Conservation (phyloP, 2,113 vertebrate species). For the Machaerirhynchus nigripectus region DNA sequence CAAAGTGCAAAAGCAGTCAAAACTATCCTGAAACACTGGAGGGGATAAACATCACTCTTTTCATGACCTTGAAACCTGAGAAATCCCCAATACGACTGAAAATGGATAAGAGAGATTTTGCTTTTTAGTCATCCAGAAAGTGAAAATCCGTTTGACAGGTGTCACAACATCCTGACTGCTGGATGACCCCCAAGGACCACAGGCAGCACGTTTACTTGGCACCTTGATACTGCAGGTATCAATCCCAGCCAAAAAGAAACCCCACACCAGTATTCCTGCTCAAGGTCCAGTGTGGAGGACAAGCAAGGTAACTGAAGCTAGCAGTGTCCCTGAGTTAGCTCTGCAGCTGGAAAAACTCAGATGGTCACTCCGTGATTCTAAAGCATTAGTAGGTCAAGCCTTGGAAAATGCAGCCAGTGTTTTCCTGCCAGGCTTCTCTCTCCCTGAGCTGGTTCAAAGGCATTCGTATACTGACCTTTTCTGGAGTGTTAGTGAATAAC, state of each 20-base stretch:
- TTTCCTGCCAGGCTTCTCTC: neutral
- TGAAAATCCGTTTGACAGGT: constrained; percentile 58
- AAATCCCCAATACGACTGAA: constrained; percentile 54
- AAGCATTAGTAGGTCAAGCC: neutral
- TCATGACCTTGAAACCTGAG: constrained; percentile 68
- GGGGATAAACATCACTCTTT: constrained; percentile 17
- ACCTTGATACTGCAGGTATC: constrained; percentile 6
- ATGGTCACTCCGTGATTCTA: fast-evolving
- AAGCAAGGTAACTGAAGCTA: neutral
- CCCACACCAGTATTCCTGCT: neutral
- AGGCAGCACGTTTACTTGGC: neutral
- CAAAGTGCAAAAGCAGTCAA: constrained; percentile 30
- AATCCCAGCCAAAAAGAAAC: constrained; percentile 21
- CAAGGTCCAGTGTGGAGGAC: neutral
- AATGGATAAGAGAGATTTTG: constrained; percentile 44
- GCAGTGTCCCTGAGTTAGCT: neutral
- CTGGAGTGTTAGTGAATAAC: neutral
- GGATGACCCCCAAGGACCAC: neutral
- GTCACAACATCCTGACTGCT: constrained; percentile 63
- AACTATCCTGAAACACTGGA: neutral
- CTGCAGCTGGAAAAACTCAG: neutral
- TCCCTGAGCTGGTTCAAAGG: neutral
- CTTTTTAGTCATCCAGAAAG: constrained; percentile 48
- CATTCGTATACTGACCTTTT: neutral
- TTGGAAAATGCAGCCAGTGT: neutral